Percentiles rank a stretch among this genome's conserved stretches.
Conservation (phyloP, 2,888 invertebrate genomes). For the Drosophila monieri region DNA sequence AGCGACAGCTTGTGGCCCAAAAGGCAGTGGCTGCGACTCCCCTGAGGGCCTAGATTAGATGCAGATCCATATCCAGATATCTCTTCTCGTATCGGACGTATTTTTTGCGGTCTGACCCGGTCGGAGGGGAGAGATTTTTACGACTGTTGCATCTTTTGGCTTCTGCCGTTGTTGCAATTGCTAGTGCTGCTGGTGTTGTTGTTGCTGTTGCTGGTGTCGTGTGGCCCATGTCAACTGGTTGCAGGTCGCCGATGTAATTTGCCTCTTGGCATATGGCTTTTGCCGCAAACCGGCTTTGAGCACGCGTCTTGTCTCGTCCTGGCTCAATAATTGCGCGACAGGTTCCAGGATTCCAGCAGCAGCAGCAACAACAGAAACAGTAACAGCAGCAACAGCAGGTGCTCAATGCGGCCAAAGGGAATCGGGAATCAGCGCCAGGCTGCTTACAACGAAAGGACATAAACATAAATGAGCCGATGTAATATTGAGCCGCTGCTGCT, state of each 20-base stretch:
- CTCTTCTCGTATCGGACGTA: conserved; percentile 18
- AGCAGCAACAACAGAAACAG: conserved; percentile 17
- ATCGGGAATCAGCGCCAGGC: conserved; percentile 71
- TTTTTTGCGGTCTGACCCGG: conserved; percentile 63
- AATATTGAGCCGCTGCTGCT: conserved; percentile 54
- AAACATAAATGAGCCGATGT: conserved; percentile 79
- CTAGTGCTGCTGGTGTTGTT: conserved; percentile 7
- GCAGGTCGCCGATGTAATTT: conserved; percentile 67
- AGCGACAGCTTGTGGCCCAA: conserved; percentile 70
- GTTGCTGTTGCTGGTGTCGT: conserved; percentile 56
- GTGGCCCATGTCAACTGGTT: conserved; percentile 73
- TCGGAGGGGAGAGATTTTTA: conserved; percentile 63
- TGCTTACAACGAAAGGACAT: conserved; percentile 77
- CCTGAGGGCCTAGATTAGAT: conserved; percentile 72
- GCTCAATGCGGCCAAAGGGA: conserved; percentile 64
- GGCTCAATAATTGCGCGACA: conserved; percentile 77
- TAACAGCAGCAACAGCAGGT: conserved; percentile 56
- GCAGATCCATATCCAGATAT: conserved; percentile 38
- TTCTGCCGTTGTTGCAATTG: conserved; percentile 25
- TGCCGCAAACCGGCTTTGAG: conserved; percentile 72
- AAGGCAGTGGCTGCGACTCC: conserved; percentile 43
- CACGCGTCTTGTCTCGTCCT: conserved; percentile 71
- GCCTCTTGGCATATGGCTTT: conserved; percentile 69
- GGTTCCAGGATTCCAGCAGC: conserved; percentile 68
- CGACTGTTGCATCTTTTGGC: conserved; percentile 57